Percentiles rank a stretch among this genome's conserved stretches.
These are phyloP conservation scores for Tridacna gigas DNA, from an alignment of 2,888 invertebrate species.

Conservation along the genomic window DNA sequence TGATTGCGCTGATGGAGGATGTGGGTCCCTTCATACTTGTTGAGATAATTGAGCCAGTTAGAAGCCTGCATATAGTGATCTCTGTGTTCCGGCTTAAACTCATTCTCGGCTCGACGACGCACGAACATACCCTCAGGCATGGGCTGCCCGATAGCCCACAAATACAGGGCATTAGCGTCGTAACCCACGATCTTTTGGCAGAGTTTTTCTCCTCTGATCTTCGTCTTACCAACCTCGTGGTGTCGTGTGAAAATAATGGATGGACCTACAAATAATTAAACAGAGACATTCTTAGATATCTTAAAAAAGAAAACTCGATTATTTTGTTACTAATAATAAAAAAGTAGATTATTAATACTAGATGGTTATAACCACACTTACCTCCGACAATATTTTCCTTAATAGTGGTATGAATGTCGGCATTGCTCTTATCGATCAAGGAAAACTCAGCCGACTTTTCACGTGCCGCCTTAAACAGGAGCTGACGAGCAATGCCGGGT, in stretches of 20 bases:
- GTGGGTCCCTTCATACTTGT: constrained; percentile 20
- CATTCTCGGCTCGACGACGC: constrained; percentile 31
- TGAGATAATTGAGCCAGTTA: constrained; percentile 54
- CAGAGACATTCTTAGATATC: no score
- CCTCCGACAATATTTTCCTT: constrained; percentile 40
- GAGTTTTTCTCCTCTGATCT: constrained; percentile 26
- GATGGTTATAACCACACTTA: no score
- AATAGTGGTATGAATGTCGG: constrained; percentile 49
- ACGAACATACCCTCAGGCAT: constrained; percentile 47
- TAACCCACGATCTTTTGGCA: constrained; percentile 44
- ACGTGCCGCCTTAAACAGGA: constrained; percentile 50
- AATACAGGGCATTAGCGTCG: constrained; percentile 51
- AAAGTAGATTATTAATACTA: not conserved
- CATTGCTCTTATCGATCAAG: constrained; percentile 51
- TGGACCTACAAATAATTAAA: constrained; percentile 25
- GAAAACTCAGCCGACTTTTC: constrained; percentile 42
- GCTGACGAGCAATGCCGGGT: constrained; percentile 57
- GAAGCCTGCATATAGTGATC: constrained; percentile 34
- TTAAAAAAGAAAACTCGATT: no score
- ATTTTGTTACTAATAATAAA: no score
- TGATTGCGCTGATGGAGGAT: constrained; percentile 49
- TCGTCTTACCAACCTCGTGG: constrained; percentile 29
- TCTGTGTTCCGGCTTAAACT: constrained; percentile 54
- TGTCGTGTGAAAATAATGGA: constrained; percentile 33
- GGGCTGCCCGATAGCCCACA: constrained; percentile 38